Base-by-base conservation (phyloP, 2,113 vertebrate genomes). In the Garra rufa region DNA sequence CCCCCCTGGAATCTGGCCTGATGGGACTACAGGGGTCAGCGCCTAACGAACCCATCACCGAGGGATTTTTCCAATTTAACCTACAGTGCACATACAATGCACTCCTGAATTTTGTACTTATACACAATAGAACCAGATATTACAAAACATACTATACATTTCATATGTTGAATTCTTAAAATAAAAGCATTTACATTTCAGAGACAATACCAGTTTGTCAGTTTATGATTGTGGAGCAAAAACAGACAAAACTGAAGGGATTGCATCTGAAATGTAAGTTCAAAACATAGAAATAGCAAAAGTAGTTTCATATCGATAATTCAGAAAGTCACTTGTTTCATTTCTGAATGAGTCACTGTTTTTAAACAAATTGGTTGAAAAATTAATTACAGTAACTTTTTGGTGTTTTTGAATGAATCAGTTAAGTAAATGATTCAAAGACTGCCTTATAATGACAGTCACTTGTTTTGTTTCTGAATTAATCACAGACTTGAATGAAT, bases 41-140 rank as follows among this genome's bases (percentile, higher is more conserved):
- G 44, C 24, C 41, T 44, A 34, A 73, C 24, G 34, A 85, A 28
- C 74, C 43, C 30, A 85, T 87, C 65, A 82, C 10, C 15, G 41
- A 61, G 28, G 13, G 71, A 61, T 81, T 71, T 65, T 74, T 48
- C 19, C 17, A 5, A 13, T 57, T 67, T 78, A 79, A 59, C 52
- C 43, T 69, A 21, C 43, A 13, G 50, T 70, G 55, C 50, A 34
- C 21, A 73, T 73, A 57, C 65, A 82, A 52, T 77, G 71, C 44
- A 44, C 59, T 55, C 50, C 30, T 83, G 38, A 57, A 70, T 34
- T 15, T 30, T 21, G 48, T 67, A 34, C 8, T 19, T 38, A 9
- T 67, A 38, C 28, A 67, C 65, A 38, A 4, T 30, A 77, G 73
- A 24, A 63, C 14, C 24, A 67, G 34, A 48, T 76, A 73, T 61